phyloP scores from a whole-genome alignment of 2,888 invertebrate species.

The Apoderus coryli region DNA sequence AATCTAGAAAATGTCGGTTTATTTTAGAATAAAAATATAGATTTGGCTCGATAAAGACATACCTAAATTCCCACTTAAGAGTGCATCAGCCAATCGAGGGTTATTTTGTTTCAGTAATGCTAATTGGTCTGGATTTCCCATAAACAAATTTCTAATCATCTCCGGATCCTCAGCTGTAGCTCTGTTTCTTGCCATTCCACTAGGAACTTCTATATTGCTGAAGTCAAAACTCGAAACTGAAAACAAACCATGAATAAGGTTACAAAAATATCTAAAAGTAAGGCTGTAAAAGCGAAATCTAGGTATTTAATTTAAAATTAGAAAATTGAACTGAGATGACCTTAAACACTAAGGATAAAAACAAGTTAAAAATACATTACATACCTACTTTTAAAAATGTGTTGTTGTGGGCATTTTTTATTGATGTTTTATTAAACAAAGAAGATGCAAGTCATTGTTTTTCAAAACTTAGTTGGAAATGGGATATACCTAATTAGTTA shows the following conservation, averaged over 20 bases:
- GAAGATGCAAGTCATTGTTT: too few species aligned
- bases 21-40: conserved; percentile 11
- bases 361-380: too few species aligned
- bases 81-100: conserved; percentile 79
- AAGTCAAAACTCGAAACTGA: conserved; percentile 53
- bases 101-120: conserved; percentile 87
- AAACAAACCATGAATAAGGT: conserved; percentile 15
- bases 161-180: conserved; percentile 57
- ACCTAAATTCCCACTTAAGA: conserved; percentile 73
- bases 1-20: conserved; percentile 38
- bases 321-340: too few species aligned
- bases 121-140: conserved; percentile 81
- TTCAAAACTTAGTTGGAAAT: too few species aligned
- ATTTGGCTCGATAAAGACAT: conserved; percentile 13
- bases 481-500: too few species aligned
- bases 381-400: too few species aligned
- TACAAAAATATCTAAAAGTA: too few species aligned
- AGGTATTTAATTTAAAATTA: too few species aligned
- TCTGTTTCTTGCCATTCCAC: conserved; percentile 20
- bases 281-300: too few species aligned
- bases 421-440: too few species aligned
- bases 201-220: conserved; percentile 70
- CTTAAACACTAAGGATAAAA: too few species aligned
- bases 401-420: too few species aligned
- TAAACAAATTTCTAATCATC: conserved; percentile 70